Percentiles rank a stretch among this genome's conserved stretches.
These are phyloP conservation scores for Spea multiplicata DNA, from an alignment of 2,113 vertebrate species.

Conservation along the genomic window DNA sequence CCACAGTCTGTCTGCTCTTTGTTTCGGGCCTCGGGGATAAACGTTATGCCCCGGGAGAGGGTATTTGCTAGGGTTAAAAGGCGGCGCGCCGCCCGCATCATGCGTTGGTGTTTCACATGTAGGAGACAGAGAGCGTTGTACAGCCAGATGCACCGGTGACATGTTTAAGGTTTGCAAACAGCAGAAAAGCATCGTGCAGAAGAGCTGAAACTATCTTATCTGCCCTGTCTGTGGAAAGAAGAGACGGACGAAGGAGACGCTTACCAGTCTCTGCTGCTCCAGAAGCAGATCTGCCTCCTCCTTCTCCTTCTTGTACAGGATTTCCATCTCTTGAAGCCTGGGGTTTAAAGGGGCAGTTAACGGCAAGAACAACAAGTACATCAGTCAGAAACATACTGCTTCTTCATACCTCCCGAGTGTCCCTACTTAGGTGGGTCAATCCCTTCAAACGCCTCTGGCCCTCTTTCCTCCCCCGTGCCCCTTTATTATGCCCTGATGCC, in stretches of 20 bases:
- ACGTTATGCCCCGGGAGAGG: too few species aligned
- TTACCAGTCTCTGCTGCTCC: constrained; percentile 97
- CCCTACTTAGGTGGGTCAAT: too few species aligned
- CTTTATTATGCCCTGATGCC: too few species aligned
- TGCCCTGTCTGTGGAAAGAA: background rate
- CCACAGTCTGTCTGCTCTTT: too few species aligned
- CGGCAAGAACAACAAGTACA: background rate
- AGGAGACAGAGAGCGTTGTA: background rate
- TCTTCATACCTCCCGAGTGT: too few species aligned
- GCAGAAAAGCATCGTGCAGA: constrained; percentile 4
- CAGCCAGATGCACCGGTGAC: background rate
- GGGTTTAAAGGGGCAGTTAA: constrained; percentile 16
- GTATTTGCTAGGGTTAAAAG: background rate
- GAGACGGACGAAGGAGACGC: constrained; percentile 46
- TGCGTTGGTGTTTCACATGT: background rate
- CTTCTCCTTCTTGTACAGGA: constrained; percentile 97
- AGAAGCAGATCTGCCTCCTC: constrained; percentile 96
- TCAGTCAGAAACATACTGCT: too few species aligned
- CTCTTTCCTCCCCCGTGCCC: too few species aligned
- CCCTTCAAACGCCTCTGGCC: too few species aligned
- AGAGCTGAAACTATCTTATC: background rate
- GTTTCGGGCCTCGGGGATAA: too few species aligned
- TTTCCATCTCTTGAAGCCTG: constrained; percentile 98
- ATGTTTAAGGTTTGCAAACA: background rate
- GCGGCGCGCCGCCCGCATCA: background rate